Percentiles rank a stretch among this genome's conserved stretches.
Evolutionary conservation across 2,888 invertebrate genomes (phyloP).

Genomic region (Celastrina argiolus): DNA sequence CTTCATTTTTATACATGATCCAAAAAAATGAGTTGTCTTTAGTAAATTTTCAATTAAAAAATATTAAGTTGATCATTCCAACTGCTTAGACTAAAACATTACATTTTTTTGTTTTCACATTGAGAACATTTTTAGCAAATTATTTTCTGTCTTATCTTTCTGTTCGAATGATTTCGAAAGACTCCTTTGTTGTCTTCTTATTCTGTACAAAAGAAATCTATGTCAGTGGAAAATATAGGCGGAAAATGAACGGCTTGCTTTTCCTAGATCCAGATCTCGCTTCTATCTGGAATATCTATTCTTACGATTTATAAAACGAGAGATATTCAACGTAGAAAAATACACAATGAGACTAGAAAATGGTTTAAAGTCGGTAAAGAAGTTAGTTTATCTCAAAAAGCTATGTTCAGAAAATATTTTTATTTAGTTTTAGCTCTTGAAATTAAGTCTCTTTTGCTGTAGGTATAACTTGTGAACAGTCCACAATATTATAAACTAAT

Average conservation of each 20-base stretch:
- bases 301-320: not conserved
- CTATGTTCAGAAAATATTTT: no score
- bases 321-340: not conserved
- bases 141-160: not conserved
- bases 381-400: no score
- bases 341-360: not conserved
- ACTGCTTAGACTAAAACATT: no score
- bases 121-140: not conserved
- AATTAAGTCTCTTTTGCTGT: no score
- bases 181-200: conserved; percentile 4
- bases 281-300: not conserved
- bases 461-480: no score
- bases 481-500: no score
- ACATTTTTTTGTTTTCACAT: not conserved
- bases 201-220: conserved; percentile 5
- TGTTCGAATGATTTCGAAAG: conserved; percentile 16
- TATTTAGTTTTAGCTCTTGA: no score
- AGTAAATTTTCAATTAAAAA: no score
- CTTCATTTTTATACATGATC: no score
- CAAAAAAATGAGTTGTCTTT: no score
- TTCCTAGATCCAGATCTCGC: not conserved
- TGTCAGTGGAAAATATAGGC: conserved; percentile 16
- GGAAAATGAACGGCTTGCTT: not conserved
- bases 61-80: no score
- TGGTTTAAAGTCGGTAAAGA: no score